A percentile compares a stretch with the other conserved stretches of the same genome.
Conservation (phyloP, 2,113 vertebrate species). For the Pleuronectes platessa region DNA sequence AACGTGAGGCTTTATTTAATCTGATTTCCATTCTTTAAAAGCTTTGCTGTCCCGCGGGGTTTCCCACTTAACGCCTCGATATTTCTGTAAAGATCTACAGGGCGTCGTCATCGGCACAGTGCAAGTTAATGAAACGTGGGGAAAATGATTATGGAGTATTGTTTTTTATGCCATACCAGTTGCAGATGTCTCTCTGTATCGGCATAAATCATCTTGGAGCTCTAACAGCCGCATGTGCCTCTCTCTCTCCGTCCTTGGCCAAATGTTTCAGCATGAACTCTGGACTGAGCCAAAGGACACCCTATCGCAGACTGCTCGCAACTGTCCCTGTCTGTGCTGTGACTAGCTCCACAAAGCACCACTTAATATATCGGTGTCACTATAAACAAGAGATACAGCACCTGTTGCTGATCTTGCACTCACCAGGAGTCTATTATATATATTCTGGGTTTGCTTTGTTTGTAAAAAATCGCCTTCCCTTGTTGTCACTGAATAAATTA, state of each 20-base stretch:
- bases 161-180: not conserved
- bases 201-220: constrained; percentile 14
- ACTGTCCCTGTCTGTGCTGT: constrained; percentile 32
- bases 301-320: constrained; percentile 39
- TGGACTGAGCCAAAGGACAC: constrained; percentile 57
- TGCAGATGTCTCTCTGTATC: not conserved
- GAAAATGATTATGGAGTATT: not conserved
- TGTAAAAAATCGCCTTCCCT: not conserved
- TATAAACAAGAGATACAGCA: constrained; percentile 68
- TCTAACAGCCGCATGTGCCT: constrained; percentile 7
- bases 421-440: not conserved
- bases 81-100: not conserved
- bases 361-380: constrained; percentile 42
- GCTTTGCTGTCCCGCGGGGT: not conserved
- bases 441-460: not conserved
- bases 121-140: constrained; percentile 2
- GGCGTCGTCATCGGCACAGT: not conserved
- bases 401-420: constrained; percentile 54
- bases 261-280: constrained; percentile 34
- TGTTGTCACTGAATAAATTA: not conserved
- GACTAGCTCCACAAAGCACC: not conserved
- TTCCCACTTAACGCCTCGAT: not conserved
- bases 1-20: not conserved
- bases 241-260: constrained; percentile 44
- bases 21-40: not conserved